Base-by-base conservation (phyloP, 2,888 invertebrate species). In the Lithophane ornitopus region DNA sequence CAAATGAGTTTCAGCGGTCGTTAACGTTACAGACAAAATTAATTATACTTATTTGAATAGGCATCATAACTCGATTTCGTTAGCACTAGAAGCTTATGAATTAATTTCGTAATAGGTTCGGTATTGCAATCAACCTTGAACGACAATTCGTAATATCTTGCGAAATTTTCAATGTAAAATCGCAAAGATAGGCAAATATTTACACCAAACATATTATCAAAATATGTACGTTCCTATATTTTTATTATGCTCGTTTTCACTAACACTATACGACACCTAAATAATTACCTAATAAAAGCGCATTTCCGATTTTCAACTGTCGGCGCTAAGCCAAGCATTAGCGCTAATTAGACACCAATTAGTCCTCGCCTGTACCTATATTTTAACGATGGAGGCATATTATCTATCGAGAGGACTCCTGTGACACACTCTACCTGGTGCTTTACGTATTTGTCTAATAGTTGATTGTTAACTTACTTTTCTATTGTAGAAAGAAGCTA, bases 131-230 rank as follows among this genome's bases (percentile, higher is more conserved):
- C 26, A 67, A 70, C 80, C 75, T 74, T 82, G 80, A 49, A 65
- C 46, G 46, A 44, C 58, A 68, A 74, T 74, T 70, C 58, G 28
- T 59, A 68, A 54, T 72, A 59, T 52, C 26, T 74, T 59, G 70
- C 54, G 67, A 84, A 71, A 41, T 65, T 74, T 65, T 63, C 80
- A 68, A 79, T 75, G 75, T 66, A 56, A 68, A 34, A 70, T 70
- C 7, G 22, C 41, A 52, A 68, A 41, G 34, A 39, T 73, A 70
- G 28, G 62, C n/a, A 58, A 68, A 41, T 76, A 6, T 58, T 74
- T 39, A 65, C n/a, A 44, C n/a, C 16, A 46, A 80, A 41, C 56
- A 56, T 80, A 26, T 28, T 19, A 46, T 56, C 16, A 39, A 22
- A 41, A 52, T 28, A 12, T 49, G 9, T 34, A n/a, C n/a, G 6